Evolutionary conservation across 2,113 vertebrate genomes (phyloP).

Genomic region (Ictalurus furcatus): DNA sequence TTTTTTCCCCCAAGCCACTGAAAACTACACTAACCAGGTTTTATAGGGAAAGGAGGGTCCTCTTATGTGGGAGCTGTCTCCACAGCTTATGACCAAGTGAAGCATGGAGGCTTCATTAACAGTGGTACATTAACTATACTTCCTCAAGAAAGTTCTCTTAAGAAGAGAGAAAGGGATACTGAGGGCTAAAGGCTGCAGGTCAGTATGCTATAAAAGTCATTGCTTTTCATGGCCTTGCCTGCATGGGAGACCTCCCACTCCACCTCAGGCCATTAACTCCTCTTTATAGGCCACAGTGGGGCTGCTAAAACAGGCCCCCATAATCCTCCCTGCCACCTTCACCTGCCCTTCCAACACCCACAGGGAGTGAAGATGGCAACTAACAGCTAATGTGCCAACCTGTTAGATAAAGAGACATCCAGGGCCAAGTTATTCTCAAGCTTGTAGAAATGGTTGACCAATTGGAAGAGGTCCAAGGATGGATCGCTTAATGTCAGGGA

Average conservation of each 20-base stretch:
- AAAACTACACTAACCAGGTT: conserved; percentile 39
- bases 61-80: conserved; percentile 45
- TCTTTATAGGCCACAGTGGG: conserved; percentile 67
- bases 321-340: conserved; percentile 73
- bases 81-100: conserved; percentile 48
- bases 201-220: conserved; percentile 77
- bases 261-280: conserved; percentile 74
- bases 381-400: conserved; percentile 40
- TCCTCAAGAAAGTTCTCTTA: conserved; percentile 61
- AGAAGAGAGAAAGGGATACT: conserved; percentile 54
- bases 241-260: conserved; percentile 72
- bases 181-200: conserved; percentile 63
- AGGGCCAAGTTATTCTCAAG: background rate
- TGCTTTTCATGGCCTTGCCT: conserved; percentile 70
- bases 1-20: conserved; percentile 7
- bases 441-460: conserved; percentile 5
- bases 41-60: conserved; percentile 56
- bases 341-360: conserved; percentile 68
- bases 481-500: background rate
- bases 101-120: conserved; percentile 71
- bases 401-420: conserved; percentile 19
- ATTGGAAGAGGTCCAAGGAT: background rate
- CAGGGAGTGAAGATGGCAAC: conserved; percentile 53
- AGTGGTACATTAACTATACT: conserved; percentile 76
- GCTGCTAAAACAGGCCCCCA: conserved; percentile 65